Base-by-base conservation (phyloP, 1,140 invertebrate species). In the Cherax quadricarinatus region DNA sequence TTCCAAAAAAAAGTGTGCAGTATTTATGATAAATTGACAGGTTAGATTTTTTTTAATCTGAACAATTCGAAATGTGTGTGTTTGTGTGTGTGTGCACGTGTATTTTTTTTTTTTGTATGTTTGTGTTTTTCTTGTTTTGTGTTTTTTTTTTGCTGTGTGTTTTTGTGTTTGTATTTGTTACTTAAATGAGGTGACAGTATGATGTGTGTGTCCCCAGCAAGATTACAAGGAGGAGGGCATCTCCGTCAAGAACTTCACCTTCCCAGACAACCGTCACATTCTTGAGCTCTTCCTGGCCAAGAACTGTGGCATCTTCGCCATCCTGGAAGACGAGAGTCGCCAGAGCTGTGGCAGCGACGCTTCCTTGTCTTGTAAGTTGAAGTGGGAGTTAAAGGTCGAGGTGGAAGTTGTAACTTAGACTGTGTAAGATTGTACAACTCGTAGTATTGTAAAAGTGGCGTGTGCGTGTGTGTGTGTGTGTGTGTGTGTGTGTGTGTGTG, bases 291-390 rank as follows among this genome's bases (percentile, higher is more conserved):
- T 99, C 49, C 96, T 98, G 95, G 96, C 96, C 21, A 98, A 97
- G 95, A 97, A 97, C 9, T 96, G 97, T 89, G 98, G 98, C 0
- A 95, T 99, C 0, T 97, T 99, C 93, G 96, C 97, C 88, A 96
- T 98, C 53, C 96, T 99, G 80, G 98, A 99, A 95, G 98, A 99
- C 94, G 98, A 98, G 21, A 91, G 98, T 97, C 94, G 97, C 96
- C 92, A 96, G 30, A 18, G 12, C 0, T 41, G n/a, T 16, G 90
- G 90, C 18, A 86, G 30, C 30, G 90, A 91, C 60, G 18, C 73
- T 7, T 86, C 84, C 16, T 24, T 91, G 4, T 60, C 90, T 14
- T 86, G 90, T 91, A 80, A 86, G 89, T 79, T 60, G 21, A 57
- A 30, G 49, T 14, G 57, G 7, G 18, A 48, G 30, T 9, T 10